A percentile compares a stretch with the other conserved stretches of the same genome.
Conservation (phyloP, 2,797 vertebrate species). For the Amphiprion clarkii region DNA sequence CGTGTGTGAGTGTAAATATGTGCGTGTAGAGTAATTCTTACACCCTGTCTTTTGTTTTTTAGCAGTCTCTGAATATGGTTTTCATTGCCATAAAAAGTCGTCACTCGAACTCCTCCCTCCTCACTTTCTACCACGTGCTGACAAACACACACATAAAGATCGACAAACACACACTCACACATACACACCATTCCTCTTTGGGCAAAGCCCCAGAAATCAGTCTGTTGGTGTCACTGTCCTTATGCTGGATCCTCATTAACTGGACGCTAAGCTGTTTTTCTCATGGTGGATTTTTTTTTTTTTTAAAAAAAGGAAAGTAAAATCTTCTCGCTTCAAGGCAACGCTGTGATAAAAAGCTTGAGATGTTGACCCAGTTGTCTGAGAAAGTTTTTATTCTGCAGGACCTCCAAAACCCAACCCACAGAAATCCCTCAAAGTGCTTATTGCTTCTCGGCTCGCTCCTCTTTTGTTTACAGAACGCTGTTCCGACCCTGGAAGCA, state of each 20-base stretch:
- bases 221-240: slow-evolving; percentile 64
- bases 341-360: slow-evolving; percentile 69
- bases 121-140: slow-evolving; percentile 24
- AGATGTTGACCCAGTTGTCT: slow-evolving; percentile 79
- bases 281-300: slow-evolving; percentile 36
- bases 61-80: slow-evolving; percentile 79
- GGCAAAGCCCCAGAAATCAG: slow-evolving; percentile 61
- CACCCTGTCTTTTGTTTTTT: slow-evolving; percentile 80
- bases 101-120: slow-evolving; percentile 46
- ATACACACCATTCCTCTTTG: slow-evolving; percentile 57
- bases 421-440: slow-evolving; percentile 85
- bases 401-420: slow-evolving; percentile 63
- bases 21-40: slow-evolving; percentile 86
- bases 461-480: slow-evolving; percentile 58
- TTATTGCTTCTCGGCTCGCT: slow-evolving; percentile 73
- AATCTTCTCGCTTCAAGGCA: slow-evolving; percentile 65
- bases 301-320: slow-evolving; percentile 47
- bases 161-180: slow-evolving; percentile 30
- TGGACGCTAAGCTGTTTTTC: slow-evolving; percentile 40
- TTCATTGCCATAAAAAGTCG: slow-evolving; percentile 74
- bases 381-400: slow-evolving; percentile 62
- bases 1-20: slow-evolving; percentile 84
- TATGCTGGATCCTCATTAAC: slow-evolving; percentile 57
- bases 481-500: slow-evolving; percentile 57
- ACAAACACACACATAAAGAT: slow-evolving; percentile 52